phyloP scores from a whole-genome alignment of 2,888 invertebrate genomes.

The Panopea generosa region DNA sequence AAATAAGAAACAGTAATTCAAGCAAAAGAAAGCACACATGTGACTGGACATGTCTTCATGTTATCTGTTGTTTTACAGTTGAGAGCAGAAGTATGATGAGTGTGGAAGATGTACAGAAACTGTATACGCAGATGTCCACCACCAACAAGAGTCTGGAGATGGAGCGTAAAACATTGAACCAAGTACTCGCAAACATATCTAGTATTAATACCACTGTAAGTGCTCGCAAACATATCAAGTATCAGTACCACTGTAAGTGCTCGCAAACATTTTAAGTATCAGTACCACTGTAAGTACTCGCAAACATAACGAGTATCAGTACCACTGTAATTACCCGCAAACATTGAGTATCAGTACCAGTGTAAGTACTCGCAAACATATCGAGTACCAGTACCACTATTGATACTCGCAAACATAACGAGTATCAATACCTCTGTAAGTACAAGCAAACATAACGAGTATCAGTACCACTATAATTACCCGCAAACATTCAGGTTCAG shows the following conservation, averaged over 20 bases:
- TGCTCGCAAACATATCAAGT: slow-evolving; percentile 35
- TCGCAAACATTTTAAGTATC: too few relatives aligned
- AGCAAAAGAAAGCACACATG: too few relatives aligned
- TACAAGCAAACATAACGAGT: not conserved
- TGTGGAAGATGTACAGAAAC: slow-evolving; percentile 42
- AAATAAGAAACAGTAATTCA: too few relatives aligned
- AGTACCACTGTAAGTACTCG: slow-evolving; percentile 45
- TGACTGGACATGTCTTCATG: too few relatives aligned
- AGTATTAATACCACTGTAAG: slow-evolving; percentile 49
- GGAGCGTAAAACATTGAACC: slow-evolving; percentile 20
- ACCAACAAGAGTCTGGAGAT: slow-evolving; percentile 42
- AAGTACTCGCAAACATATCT: slow-evolving; percentile 36
- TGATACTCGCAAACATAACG: not conserved
- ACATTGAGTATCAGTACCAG: slow-evolving; percentile 29
- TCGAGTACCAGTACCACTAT: slow-evolving; percentile 1
- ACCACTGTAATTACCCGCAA: not conserved
- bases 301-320: slow-evolving; percentile 25
- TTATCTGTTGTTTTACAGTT: slow-evolving; percentile 27
- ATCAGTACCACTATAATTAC: too few relatives aligned
- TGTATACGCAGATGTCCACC: slow-evolving; percentile 23
- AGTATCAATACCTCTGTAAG: too few relatives aligned
- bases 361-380: slow-evolving; percentile 48
- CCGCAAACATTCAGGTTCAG: too few relatives aligned
- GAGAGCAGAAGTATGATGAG: slow-evolving; percentile 36
- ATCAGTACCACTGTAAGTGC: not conserved